Base-by-base conservation (phyloP, 2,797 vertebrate species). In the Cossypha caffra region DNA sequence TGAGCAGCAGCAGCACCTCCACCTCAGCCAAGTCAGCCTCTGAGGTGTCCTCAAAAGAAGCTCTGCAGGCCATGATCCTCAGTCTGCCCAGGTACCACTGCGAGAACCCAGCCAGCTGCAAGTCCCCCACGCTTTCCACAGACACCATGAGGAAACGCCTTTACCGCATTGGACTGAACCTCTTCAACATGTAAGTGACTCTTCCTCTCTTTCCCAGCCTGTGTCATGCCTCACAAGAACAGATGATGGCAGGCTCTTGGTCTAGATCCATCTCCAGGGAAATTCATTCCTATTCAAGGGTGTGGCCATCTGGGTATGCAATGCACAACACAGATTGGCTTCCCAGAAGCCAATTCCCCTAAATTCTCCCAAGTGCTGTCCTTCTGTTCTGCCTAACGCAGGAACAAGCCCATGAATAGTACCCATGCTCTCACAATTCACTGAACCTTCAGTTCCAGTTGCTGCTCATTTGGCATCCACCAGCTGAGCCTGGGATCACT, bases 161-260 rank as follows among this genome's bases (percentile, higher is more conserved):
- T 63, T 99, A 99, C 95, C 99, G 99, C 78, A 99, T 99, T 7
- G 99, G 99, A 92, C 99, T 99, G 97, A 99, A 99, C 97, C 99
- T 99, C 91, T 99, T 99, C 93, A 99, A 99, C 67, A 99, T 99
- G 99, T 99, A 96, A 99, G 99, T 99, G 90, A 11, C 63, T 85
- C 21, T 29, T 67, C 31, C 58, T 74, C 67, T 84, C 57, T 63
- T 68, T 77, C 63, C 18, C 47, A 67, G 33, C 13, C 35, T 79
- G 24, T 64, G 79, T 38, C 16, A 14, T 42, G 40, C 38, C 42
- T 92, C 66, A n/a, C 43, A 50, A 37, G 31, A 88, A 52, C 21
- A 71, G 21, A 9, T 35, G 54, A n/a, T 47, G 18, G 14, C 38
- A 92, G 25, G 25, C 7, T 77, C 24, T 76, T 61, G 43, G 45